Base-by-base conservation (phyloP, 2,113 vertebrate genomes). In the Peromyscus californicus region DNA sequence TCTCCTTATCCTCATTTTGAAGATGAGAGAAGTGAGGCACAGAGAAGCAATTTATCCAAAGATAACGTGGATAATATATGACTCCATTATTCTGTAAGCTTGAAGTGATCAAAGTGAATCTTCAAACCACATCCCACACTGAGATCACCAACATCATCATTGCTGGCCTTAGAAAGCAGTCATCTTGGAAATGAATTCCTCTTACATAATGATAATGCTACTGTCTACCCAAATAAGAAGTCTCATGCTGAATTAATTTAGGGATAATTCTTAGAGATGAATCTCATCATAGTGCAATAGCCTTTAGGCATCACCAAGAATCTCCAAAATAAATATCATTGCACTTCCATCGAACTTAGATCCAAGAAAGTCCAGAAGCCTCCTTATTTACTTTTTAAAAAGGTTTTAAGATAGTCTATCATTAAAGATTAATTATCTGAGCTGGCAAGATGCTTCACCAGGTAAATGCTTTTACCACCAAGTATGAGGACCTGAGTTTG, bases 201-300 rank as follows among this genome's bases (percentile, higher is more conserved):
- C 48, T 63, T 74, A 26, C 9, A 1, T 75, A 63, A 93, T 26
- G n/a, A 84, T 65, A 24, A 78, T 33, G 12, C n/a, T 26, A 1
- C 19, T 76, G 33, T 39, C 26, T 79, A 33, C 31, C 13, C 67
- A 91, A 90, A 76, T 54, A 51, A 48, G 54, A 51, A 48, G 61
- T 2, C 11, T 85, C n/a, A n/a, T 13, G 48, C 12, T 42, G 31
- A 79, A n/a, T 59, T 92, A 92, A 15, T 79, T 83, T 31, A 83
- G 61, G 21, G 65, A 76, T 72, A n/a, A 26, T 42, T 91, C 65
- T 92, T 70, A 63, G 87, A 91, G 80, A 26, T 26, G 59, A 95
- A 51, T 16, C 26, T 91, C 84, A 72, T 13, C 48, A 13, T 33
- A 85, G 11, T 57, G 29, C 8, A 61, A 94, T 2, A 93, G n/a